Conservation (phyloP, 2,888 invertebrate species). For the Nomada lathburiana region DNA sequence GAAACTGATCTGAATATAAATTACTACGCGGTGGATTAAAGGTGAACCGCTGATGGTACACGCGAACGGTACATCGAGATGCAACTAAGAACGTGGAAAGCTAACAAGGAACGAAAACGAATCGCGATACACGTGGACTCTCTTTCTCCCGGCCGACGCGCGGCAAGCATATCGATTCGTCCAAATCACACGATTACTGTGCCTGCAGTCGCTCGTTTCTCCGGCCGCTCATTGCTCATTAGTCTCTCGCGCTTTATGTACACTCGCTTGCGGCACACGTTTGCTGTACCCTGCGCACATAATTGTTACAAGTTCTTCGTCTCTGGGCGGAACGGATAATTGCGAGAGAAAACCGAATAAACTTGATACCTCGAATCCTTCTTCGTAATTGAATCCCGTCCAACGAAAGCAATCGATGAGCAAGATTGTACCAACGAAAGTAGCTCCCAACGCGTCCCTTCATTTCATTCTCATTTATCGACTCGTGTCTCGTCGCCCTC, state of each 20-base stretch:
- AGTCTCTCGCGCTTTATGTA: slow-evolving; percentile 40
- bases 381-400: not conserved
- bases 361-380: not conserved
- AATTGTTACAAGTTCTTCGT: slow-evolving; percentile 4
- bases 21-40: slow-evolving; percentile 62
- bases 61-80: slow-evolving; percentile 35
- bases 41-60: slow-evolving; percentile 42
- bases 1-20: slow-evolving; percentile 69
- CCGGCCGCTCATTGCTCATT: slow-evolving; percentile 17
- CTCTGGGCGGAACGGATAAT: slow-evolving; percentile 49
- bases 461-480: slow-evolving; percentile 63
- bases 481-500: slow-evolving; percentile 17
- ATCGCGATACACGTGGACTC: slow-evolving; percentile 3
- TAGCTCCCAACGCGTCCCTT: not conserved
- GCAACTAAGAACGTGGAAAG: slow-evolving; percentile 22
- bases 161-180: slow-evolving; percentile 17
- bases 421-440: not conserved
- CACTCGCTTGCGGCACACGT: slow-evolving; percentile 36
- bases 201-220: slow-evolving; percentile 23
- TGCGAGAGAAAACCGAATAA: slow-evolving; percentile 48
- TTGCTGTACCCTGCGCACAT: slow-evolving; percentile 12
- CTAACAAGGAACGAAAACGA: slow-evolving; percentile 1
- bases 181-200: slow-evolving; percentile 35
- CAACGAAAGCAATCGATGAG: not conserved
- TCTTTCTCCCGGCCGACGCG: slow-evolving; percentile 4